These are phyloP conservation scores for Monopis laevigella DNA, from an alignment of 2,888 invertebrate species.

Conservation along the genomic window DNA sequence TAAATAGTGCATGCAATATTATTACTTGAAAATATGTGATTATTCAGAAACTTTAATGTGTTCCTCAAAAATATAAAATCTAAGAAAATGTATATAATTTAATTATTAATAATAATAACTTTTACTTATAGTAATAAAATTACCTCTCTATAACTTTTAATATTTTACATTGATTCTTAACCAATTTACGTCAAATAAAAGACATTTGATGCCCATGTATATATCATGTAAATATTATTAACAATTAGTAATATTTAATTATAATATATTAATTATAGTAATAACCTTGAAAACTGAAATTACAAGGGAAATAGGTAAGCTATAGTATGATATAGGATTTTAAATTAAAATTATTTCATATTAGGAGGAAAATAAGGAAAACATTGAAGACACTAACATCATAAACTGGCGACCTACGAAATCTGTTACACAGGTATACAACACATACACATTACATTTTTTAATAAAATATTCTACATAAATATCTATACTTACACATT, in stretches of 20 bases:
- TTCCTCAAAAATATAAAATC: too few species aligned
- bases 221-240: too few species aligned
- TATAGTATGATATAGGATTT: background rate
- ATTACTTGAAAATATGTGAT: background rate
- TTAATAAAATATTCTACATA: background rate
- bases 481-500: background rate
- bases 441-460: background rate
- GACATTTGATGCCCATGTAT: slow-evolving; percentile 7
- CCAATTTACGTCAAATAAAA: slow-evolving; percentile 1
- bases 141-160: too few species aligned
- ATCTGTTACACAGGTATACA: slow-evolving; percentile 28
- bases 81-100: too few species aligned
- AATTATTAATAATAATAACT: too few species aligned
- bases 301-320: slow-evolving; percentile 4
- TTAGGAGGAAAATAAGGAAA: slow-evolving; percentile 45
- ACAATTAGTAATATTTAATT: slow-evolving; percentile 3
- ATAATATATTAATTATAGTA: background rate
- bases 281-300: slow-evolving; percentile 12
- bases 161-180: too few species aligned
- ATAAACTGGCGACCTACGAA: slow-evolving; percentile 52
- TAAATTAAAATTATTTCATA: slow-evolving; percentile 17
- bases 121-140: too few species aligned
- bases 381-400: slow-evolving; percentile 35
- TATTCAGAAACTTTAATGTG: too few species aligned
- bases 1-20: background rate